Evolutionary conservation across 2,113 vertebrate species (phyloP).

Genomic region (Eulemur rufifrons): DNA sequence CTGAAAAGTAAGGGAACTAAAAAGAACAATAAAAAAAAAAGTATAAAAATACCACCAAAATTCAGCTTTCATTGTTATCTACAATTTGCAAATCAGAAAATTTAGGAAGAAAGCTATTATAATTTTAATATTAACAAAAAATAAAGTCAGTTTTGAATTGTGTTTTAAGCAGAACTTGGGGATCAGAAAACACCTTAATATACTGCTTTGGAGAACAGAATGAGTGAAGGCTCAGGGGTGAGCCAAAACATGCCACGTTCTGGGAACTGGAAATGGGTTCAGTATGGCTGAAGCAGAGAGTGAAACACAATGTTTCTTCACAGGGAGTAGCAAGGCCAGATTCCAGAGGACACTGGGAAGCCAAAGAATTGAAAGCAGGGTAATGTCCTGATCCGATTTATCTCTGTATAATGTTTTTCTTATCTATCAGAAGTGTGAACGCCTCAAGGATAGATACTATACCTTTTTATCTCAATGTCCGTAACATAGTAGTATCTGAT

Average conservation of each 20-base stretch:
- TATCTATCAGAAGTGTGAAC: not conserved
- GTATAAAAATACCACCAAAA: not conserved
- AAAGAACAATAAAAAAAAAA: not conserved
- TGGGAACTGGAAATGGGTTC: not conserved
- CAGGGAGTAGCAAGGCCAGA: not conserved
- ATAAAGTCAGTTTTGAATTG: not conserved
- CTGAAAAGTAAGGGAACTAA: not conserved
- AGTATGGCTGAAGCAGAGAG: not conserved
- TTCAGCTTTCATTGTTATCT: not conserved
- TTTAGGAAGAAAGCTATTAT: not conserved
- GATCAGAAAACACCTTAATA: not conserved
- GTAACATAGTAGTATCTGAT: not conserved
- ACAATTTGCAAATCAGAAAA: not conserved
- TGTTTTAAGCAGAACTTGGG: not conserved
- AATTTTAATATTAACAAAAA: constrained; percentile 10
- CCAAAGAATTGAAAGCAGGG: not conserved
- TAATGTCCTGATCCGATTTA: not conserved
- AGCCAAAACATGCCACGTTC: not conserved
- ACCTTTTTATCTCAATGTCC: not conserved
- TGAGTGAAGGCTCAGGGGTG: not conserved
- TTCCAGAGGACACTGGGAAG: not conserved
- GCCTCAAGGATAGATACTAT: not conserved
- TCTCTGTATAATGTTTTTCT: not conserved
- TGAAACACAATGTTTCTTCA: not conserved
- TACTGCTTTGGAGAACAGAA: not conserved